Percentiles rank a stretch among this genome's conserved stretches.
These are phyloP conservation scores for Acridotheres tristis DNA, from an alignment of 2,797 vertebrate species.

Conservation along the genomic window DNA sequence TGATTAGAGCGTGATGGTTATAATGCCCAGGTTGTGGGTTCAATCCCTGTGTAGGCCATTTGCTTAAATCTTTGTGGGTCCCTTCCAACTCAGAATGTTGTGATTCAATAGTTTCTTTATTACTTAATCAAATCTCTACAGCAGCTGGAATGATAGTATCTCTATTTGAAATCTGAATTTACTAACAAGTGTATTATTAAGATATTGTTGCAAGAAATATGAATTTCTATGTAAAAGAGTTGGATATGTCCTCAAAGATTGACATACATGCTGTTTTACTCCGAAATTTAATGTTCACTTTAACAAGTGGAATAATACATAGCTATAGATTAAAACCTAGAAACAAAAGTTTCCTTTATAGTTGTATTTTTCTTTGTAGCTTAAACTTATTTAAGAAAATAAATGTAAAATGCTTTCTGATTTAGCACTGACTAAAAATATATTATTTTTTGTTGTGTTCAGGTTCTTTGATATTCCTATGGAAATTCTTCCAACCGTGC, in stretches of 20 bases:
- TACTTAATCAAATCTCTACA: neutral
- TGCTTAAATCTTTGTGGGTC: neutral
- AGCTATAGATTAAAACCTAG: neutral
- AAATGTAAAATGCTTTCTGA: neutral
- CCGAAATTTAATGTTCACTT: neutral
- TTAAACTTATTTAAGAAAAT: neutral
- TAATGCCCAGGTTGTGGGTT: neutral
- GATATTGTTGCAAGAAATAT: neutral
- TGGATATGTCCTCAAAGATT: neutral
- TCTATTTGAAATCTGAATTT: neutral
- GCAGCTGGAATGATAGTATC: neutral
- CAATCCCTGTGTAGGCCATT: neutral
- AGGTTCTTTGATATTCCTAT: conserved; percentile 97
- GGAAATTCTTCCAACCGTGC: conserved; percentile 92
- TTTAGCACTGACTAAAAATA: neutral
- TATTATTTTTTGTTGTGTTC: conserved; percentile 17
- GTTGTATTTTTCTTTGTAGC: neutral
- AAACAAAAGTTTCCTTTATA: neutral
- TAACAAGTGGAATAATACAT: neutral
- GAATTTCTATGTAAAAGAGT: neutral
- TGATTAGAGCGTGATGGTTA: neutral
- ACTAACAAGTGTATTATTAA: neutral
- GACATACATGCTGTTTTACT: neutral
- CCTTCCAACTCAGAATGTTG: neutral
- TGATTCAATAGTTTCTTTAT: neutral